Conservation (phyloP, 2,797 vertebrate species). For the Amblyraja radiata region DNA sequence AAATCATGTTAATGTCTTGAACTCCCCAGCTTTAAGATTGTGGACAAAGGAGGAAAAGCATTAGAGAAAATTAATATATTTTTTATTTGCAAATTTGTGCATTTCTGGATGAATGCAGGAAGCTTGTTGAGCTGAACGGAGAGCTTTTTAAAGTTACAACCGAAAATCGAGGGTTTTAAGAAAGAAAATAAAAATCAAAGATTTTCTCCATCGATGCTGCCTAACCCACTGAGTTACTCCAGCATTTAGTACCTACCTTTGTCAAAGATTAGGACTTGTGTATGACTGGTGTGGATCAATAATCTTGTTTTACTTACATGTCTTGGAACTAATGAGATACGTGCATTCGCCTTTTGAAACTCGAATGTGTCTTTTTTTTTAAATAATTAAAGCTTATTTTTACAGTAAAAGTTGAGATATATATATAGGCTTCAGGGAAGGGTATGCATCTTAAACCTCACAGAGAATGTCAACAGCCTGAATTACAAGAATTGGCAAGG, state of each 20-base stretch:
- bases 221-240: too few species aligned
- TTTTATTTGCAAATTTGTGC: background rate
- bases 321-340: background rate
- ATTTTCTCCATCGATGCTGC: too few species aligned
- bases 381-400: background rate
- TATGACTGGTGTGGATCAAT: background rate
- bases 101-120: background rate
- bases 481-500: background rate
- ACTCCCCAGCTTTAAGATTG: background rate
- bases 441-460: background rate
- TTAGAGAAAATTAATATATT: background rate
- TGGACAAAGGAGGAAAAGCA: background rate
- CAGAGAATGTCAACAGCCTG: background rate
- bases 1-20: background rate
- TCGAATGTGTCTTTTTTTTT: background rate
- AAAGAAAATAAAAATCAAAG: background rate
- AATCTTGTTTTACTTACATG: background rate
- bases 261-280: background rate
- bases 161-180: background rate
- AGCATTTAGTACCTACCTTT: too few species aligned
- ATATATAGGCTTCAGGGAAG: background rate
- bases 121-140: background rate
- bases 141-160: background rate
- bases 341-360: background rate
- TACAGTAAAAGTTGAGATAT: background rate